Evolutionary conservation across 2,797 vertebrate species (phyloP), one percentile per base, ranked within the genome.

Genomic region (Melanitta fusca): DNA sequence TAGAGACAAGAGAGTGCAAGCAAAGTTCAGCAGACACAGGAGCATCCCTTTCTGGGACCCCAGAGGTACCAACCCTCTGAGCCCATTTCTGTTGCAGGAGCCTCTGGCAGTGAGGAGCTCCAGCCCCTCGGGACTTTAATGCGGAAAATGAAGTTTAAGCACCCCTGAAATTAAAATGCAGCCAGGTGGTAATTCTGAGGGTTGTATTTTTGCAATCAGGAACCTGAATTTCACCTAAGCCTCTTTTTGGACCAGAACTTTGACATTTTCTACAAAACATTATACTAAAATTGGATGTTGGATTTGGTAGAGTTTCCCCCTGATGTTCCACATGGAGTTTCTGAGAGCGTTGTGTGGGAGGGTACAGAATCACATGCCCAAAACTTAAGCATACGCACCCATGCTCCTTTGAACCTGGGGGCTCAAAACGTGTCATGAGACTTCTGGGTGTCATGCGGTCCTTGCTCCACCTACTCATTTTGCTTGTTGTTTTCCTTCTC

Each of bases 21-120:
- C 5, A 1, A 62, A 47, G 39, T 8, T 51, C 86, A 92, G 64
- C 27, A 78, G 30, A 10, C 54, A 11, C 32, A 81, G 71, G 7
- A 84, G 15, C 39, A n/a, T 53, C 64, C 51, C 28, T 7, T 69
- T 62, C 68, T 60, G 68, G 60, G 22, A 41, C n/a, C 43, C 39
- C 32, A 10, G 27, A 10, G 30, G 24, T 61, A 34, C 25, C 3
- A 4, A 7, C 32, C 36, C 2, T 1, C 32, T n/a, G 28, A 92
- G 19, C 27, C 43, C n/a, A 18, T 13, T 57, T 1, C 0, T 39
- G 28, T 58, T 10, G 1, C 13, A 78, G 8, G 19, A 54, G 54
- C 17, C 82, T 70, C 80, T 78, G 56, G 11, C 56, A 60, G 10
- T 1, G 0, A 10, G 22, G 13, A 62, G 34, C 45, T 38, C 38